Conservation (phyloP, 1,140 invertebrate genomes). For the Andrena cerasifolii region DNA sequence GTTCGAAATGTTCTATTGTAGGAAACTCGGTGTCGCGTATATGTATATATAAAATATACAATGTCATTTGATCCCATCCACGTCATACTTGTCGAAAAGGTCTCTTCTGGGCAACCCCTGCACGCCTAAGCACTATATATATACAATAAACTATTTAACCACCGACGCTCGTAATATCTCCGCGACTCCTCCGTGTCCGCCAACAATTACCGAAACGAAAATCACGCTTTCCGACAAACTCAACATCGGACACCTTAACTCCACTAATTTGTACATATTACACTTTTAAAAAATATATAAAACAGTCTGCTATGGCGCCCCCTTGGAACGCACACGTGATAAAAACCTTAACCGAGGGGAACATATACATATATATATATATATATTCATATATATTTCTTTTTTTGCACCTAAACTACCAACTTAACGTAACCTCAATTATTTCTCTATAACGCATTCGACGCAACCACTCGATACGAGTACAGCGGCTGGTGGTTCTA, state of each 20-base stretch:
- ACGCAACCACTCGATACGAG: conserved; percentile 18
- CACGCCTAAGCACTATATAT: conserved; percentile 9
- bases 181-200: background rate
- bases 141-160: conserved; percentile 7
- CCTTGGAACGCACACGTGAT: conserved; percentile 15
- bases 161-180: background rate
- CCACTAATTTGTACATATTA: conserved; percentile 27
- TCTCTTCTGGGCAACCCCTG: background rate
- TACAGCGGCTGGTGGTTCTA: conserved; percentile 11
- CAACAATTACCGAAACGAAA: background rate
- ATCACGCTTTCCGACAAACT: background rate
- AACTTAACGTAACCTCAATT: background rate
- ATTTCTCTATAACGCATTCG: background rate
- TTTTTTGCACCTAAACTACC: background rate
- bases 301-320: conserved; percentile 29
- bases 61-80: background rate
- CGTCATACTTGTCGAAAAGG: background rate
- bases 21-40: background rate
- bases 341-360: background rate
- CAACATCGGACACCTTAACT: conserved; percentile 10
- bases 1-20: background rate
- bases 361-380: conserved; percentile 1
- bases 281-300: conserved; percentile 15
- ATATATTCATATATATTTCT: background rate
- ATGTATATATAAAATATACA: conserved; percentile 10